phyloP scores from a whole-genome alignment of 2,888 invertebrate genomes.

The Lithosia quadra region DNA sequence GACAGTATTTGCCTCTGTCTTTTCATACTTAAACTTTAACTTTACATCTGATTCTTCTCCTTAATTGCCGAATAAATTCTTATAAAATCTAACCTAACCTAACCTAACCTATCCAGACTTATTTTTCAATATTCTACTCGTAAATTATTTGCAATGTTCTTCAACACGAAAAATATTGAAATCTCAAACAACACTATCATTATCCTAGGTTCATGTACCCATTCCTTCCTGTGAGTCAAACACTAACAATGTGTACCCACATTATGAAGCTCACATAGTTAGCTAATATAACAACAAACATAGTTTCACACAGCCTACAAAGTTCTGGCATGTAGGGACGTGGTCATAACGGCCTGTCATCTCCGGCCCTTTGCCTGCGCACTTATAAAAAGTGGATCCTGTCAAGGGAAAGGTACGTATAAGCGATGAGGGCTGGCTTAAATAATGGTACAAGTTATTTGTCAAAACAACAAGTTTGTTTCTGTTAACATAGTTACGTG shows the following conservation, averaged over 20 bases:
- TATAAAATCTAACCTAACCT: no score
- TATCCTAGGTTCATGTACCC: neutral
- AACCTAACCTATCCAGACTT: no score
- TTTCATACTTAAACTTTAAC: no score
- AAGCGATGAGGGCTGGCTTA: conserved; percentile 17
- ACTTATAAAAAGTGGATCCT: conserved; percentile 22
- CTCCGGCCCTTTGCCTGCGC: conserved; percentile 16
- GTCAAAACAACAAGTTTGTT: conserved; percentile 12
- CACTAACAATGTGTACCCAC: neutral
- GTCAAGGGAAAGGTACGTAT: conserved; percentile 14
- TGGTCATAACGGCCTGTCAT: conserved; percentile 21
- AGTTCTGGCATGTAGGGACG: conserved; percentile 13
- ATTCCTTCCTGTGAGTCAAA: neutral
- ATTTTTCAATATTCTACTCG: no score
- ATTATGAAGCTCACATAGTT: neutral
- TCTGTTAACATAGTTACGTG: neutral
- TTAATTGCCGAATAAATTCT: no score
- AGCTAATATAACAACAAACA: neutral
- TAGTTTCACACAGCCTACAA: conserved; percentile 2
- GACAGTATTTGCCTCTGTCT: no score
- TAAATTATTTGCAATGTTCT: neutral
- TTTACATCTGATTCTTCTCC: no score
- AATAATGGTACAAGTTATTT: conserved; percentile 13
- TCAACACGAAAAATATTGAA: neutral
- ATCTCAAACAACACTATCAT: no score